Evolutionary conservation across 2,113 vertebrate genomes (phyloP), one percentile per base, ranked within the genome.

Genomic region (Gorsachius goisagi): DNA sequence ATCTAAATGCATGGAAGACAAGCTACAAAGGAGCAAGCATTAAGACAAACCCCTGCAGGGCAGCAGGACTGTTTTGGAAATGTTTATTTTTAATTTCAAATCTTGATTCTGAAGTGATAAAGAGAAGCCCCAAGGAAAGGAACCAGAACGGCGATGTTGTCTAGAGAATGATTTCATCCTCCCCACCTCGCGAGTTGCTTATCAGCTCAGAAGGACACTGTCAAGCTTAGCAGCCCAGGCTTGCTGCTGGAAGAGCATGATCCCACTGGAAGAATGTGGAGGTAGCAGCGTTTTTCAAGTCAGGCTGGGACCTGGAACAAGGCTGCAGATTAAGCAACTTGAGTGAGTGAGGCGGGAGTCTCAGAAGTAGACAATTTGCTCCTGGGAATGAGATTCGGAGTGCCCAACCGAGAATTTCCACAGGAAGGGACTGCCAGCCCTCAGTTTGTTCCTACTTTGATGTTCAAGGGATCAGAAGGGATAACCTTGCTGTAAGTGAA

Each of bases 91-190:
- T 76, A 13, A 90, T 95, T 96, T 93, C 45, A 64, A 75, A 58
- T 92, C 71, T 76, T 92, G 86, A 95, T 88, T 95, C 28, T 89
- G 71, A 89, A 85, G 56, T 9, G 94, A 90, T 95, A 92, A 84
- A 76, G 33, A 82, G 84, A 89, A 66, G 74, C 89, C 77, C 50
- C 62, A 74, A 95, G 95, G 89, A 89, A 92, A 95, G 86, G 90
- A 95, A 96, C 80, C 59, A 86, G 90, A 89, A 89, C 1, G 0
- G 56, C 3, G 7, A 93, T 82, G 71, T n/a, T 84, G 68, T 93
- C 66, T 87, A 49, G 69, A 95, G 89, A 24, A 85, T 93, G 92
- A 93, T 78, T 95, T 95, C 88, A 95, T 82, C 64, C 78, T 88
- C 69, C 69, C 49, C 23, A 30, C 52, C 35, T 75, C 17, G 9